Conservation (phyloP, 2,113 vertebrate genomes). For the Chionodraco myersi region DNA sequence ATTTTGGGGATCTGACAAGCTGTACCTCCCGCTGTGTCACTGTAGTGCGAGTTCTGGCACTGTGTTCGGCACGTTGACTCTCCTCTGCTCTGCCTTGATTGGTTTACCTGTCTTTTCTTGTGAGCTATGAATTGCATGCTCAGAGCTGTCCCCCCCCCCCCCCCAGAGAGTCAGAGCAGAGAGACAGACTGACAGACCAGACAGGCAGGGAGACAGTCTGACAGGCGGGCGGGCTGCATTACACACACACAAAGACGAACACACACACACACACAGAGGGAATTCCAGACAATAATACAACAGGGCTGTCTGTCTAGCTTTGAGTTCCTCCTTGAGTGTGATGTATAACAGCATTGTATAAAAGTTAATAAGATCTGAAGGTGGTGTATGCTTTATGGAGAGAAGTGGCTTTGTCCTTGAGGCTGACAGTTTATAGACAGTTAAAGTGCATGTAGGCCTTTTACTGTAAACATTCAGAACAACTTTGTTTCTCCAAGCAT, state of each 20-base stretch:
- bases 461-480: not conserved
- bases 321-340: conserved; percentile 43
- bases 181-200: conserved; percentile 69
- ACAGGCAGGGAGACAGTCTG: conserved; percentile 68
- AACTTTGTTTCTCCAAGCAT: not conserved
- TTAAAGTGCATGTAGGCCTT: not conserved
- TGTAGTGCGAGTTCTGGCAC: conserved; percentile 16
- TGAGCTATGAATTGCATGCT: conserved; percentile 48
- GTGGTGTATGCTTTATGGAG: not conserved
- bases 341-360: conserved; percentile 16
- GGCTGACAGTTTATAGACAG: not conserved
- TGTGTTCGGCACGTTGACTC: conserved; percentile 12
- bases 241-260: not conserved
- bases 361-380: conserved; percentile 17
- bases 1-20: not conserved
- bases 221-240: conserved; percentile 51
- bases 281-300: conserved; percentile 71
- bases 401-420: not conserved
- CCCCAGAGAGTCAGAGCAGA: conserved; percentile 53
- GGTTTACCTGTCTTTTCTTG: conserved; percentile 47
- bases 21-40: not conserved
- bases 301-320: conserved; percentile 37
- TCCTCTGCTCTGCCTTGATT: conserved; percentile 28
- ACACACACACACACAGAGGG: conserved; percentile 23
- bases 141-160: conserved; percentile 14